These are phyloP conservation scores for Yponomeuta cagnagella DNA, from an alignment of 2,888 invertebrate genomes.

Conservation along the genomic window DNA sequence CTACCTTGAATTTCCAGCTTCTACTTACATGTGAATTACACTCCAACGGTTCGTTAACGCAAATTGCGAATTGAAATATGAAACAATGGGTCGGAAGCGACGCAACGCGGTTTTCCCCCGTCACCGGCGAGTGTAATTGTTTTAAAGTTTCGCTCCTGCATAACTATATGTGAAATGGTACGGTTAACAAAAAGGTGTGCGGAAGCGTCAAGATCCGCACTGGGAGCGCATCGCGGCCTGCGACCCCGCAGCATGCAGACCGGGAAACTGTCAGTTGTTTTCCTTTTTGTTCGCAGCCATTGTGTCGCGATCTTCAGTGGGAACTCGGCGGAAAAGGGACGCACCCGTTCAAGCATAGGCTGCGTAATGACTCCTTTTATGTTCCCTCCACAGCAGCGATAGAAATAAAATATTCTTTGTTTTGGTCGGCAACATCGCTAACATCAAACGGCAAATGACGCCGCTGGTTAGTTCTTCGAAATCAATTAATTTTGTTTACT, in stretches of 20 bases:
- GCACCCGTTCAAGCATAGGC: conserved; percentile 2
- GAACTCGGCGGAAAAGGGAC: background rate
- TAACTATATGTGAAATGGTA: conserved; percentile 5
- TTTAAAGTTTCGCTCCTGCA: conserved; percentile 6
- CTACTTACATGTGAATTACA: background rate
- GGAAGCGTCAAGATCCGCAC: conserved; percentile 6
- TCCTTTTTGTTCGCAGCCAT: conserved; percentile 8
- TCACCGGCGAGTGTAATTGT: conserved; percentile 14
- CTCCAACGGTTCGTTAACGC: background rate
- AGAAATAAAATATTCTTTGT: background rate
- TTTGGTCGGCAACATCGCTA: too few relatives aligned
- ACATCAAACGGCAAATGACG: background rate
- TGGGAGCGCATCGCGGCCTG: background rate
- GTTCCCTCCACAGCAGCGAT: background rate
- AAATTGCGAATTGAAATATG: background rate
- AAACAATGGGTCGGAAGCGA: conserved; percentile 8
- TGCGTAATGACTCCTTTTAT: background rate
- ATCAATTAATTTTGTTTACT: too few relatives aligned
- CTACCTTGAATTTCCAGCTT: background rate
- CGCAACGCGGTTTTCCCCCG: conserved; percentile 12
- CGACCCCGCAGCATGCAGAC: background rate
- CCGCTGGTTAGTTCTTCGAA: too few relatives aligned
- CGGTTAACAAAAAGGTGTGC: conserved; percentile 14
- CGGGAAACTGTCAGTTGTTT: conserved; percentile 10
- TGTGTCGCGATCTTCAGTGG: background rate